Conservation (phyloP, 2,888 invertebrate genomes). For the Folsomia manolachei region DNA sequence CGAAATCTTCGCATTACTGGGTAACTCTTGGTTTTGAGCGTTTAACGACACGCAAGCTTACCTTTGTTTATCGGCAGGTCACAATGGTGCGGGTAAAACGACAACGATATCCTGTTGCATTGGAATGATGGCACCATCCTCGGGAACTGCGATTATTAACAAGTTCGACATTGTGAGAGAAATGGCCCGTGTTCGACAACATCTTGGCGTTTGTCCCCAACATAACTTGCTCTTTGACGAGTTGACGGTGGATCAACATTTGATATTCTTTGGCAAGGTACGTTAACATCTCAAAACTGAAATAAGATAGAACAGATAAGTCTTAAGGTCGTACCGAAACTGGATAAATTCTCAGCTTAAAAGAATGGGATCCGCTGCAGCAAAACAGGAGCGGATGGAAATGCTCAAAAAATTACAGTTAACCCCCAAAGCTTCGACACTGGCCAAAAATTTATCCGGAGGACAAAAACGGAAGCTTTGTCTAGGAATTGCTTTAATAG, state of each 20-base stretch:
- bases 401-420: conserved; percentile 65
- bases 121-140: conserved; percentile 70
- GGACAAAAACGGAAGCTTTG: conserved; percentile 88
- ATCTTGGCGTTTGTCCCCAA: conserved; percentile 86
- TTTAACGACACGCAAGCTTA: conserved; percentile 53
- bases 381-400: conserved; percentile 58
- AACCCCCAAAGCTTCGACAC: conserved; percentile 61
- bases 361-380: conserved; percentile 57
- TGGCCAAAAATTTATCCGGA: conserved; percentile 71
- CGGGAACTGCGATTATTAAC: conserved; percentile 70
- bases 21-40: conserved; percentile 52
- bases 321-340: too few species aligned
- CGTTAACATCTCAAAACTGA: too few species aligned
- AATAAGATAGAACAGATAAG: neutral
- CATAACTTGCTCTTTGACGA: conserved; percentile 79
- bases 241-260: conserved; percentile 76
- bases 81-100: conserved; percentile 83
- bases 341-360: conserved; percentile 59
- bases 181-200: conserved; percentile 65
- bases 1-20: conserved; percentile 79
- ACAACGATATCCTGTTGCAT: conserved; percentile 62
- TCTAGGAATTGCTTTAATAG: conserved; percentile 74
- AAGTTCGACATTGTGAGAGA: conserved; percentile 68
- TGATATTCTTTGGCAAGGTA: conserved; percentile 75
- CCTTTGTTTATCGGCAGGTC: too few species aligned